phyloP scores from a whole-genome alignment of 30 jellyfish, hydroid and myxozoan genomes.

The Cassiopea andromeda region DNA sequence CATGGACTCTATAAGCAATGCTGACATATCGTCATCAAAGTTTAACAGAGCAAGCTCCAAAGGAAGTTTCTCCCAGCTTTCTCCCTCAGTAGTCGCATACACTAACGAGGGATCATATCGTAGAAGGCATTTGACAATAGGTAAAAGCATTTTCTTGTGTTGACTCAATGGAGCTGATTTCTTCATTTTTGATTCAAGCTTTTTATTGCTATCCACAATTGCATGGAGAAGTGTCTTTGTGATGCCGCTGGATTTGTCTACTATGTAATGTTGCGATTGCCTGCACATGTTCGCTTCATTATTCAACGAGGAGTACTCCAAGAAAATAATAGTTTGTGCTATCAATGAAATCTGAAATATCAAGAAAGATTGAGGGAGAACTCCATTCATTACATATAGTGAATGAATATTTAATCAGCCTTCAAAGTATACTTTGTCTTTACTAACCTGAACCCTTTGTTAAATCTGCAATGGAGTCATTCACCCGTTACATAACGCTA shows the following conservation, averaged over 20 bases:
- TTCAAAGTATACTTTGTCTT: too few species aligned
- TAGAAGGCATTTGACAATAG: conserved; percentile 30
- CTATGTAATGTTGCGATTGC: conserved; percentile 21
- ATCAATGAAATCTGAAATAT: conserved; percentile 15
- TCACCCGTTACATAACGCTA: too few species aligned
- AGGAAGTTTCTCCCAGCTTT: conserved; percentile 43
- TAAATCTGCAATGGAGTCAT: too few species aligned
- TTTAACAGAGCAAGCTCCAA: conserved; percentile 46
- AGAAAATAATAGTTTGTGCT: conserved; percentile 20
- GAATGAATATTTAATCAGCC: background rate
- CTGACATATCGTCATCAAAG: conserved; percentile 49
- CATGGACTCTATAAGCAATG: conserved; percentile 25
- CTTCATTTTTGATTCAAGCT: background rate
- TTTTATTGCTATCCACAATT: conserved; percentile 29
- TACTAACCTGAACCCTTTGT: too few species aligned
- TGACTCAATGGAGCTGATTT: background rate
- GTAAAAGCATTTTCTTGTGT: background rate
- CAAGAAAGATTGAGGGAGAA: background rate
- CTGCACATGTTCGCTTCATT: conserved; percentile 25
- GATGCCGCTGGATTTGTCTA: conserved; percentile 21
- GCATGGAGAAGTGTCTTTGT: conserved; percentile 49
- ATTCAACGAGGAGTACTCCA: conserved; percentile 6
- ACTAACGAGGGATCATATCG: conserved; percentile 20
- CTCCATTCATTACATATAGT: too few species aligned
- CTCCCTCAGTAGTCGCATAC: conserved; percentile 59